Percentiles rank a stretch among this genome's conserved stretches.
Evolutionary conservation across 2,797 vertebrate genomes (phyloP).

Genomic region (Crocidura indochinensis): DNA sequence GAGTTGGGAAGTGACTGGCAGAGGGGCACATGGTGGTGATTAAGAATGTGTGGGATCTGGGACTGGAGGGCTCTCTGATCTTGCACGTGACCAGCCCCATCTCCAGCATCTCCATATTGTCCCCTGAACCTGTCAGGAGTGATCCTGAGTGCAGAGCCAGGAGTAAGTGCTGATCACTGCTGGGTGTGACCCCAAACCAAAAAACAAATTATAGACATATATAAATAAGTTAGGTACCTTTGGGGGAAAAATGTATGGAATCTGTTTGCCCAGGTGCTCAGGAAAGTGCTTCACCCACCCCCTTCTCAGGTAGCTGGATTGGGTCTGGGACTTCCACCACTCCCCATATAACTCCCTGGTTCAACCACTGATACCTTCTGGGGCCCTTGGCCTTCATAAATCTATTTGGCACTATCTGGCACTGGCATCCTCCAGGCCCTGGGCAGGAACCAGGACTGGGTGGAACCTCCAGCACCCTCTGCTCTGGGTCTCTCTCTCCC

Average conservation of each 20-base stretch:
- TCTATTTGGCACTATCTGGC: conserved; percentile 54
- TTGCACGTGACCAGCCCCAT: no score
- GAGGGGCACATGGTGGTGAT: conserved; percentile 51
- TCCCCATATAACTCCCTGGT: no score
- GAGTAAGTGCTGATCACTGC: no score
- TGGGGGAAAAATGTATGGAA: background rate
- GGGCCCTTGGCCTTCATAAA: background rate
- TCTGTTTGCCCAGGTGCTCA: conserved; percentile 38
- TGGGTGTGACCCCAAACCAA: no score
- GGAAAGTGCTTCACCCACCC: background rate
- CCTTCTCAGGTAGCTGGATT: conserved; percentile 14
- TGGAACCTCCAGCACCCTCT: conserved; percentile 10
- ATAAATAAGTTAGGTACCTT: no score
- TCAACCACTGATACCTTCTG: background rate
- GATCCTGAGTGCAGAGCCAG: no score
- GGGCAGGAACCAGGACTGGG: conserved; percentile 10
- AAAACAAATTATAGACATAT: no score
- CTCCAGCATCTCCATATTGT: no score
- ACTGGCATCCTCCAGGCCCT: conserved; percentile 18
- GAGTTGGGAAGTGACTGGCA: conserved; percentile 27
- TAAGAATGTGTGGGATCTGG: background rate
- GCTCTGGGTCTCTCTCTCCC: background rate
- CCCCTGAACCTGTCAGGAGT: no score
- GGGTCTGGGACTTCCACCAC: no score
- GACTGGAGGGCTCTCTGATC: no score